A percentile compares a stretch with the other conserved stretches of the same genome.
Conservation (phyloP, 1,140 invertebrate genomes). For the Trichoplusia ni region DNA sequence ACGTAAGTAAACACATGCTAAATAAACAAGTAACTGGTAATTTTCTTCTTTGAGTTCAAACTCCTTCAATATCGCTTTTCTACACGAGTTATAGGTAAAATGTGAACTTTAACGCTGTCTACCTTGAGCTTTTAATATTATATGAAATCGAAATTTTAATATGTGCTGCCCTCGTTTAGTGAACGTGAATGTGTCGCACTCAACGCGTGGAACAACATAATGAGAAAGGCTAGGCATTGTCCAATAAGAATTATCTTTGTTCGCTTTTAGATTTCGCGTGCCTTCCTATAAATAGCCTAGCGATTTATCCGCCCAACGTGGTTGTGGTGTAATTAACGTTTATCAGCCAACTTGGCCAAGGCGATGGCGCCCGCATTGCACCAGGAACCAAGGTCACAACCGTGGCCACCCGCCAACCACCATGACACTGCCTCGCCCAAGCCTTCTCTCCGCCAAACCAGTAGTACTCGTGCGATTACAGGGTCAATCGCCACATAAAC, state of each 20-base stretch:
- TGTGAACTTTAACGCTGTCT: slow-evolving; percentile 2
- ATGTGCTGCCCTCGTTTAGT: background rate
- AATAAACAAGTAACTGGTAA: too few species aligned
- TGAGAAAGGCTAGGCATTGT: background rate
- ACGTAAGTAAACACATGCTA: too few species aligned
- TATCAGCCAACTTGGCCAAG: slow-evolving; percentile 23
- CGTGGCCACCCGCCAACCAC: slow-evolving; percentile 29
- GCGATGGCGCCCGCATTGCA: slow-evolving; percentile 34
- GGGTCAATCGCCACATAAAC: background rate
- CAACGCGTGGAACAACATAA: background rate
- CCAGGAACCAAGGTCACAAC: slow-evolving; percentile 28
- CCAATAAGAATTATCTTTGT: background rate
- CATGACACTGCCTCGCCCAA: background rate
- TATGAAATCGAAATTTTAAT: background rate
- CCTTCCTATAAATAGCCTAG: slow-evolving; percentile 16
- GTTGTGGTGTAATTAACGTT: slow-evolving; percentile 16
- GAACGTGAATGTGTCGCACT: too few species aligned
- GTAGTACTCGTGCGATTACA: background rate
- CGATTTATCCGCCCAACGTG: background rate
- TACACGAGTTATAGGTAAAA: background rate
- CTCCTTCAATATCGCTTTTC: background rate
- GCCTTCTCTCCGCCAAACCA: background rate
- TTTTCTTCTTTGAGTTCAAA: too few species aligned
- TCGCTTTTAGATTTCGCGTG: slow-evolving; percentile 2
- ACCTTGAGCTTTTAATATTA: background rate